Conservation (phyloP, 2,888 invertebrate species). For the Andricus curvator region DNA sequence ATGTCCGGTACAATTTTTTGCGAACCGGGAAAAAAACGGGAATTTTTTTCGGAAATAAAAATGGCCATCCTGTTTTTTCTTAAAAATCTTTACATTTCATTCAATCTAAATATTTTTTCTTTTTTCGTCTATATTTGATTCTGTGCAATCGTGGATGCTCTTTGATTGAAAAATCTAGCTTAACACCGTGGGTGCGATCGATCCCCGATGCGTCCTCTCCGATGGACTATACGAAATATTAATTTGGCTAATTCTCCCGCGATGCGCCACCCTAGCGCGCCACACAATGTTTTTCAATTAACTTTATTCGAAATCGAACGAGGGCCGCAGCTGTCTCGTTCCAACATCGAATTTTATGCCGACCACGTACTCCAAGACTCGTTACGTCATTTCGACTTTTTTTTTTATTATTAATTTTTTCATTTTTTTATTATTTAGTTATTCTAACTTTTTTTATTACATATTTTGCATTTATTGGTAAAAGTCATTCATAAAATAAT, state of each 20-base stretch:
- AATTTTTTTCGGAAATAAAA: too few species aligned
- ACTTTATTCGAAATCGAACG: conserved; percentile 74
- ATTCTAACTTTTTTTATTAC: conserved; percentile 8
- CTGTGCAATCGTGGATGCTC: background rate
- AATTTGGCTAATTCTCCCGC: conserved; percentile 65
- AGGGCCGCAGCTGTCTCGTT: conserved; percentile 48
- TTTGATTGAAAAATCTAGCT: conserved; percentile 49
- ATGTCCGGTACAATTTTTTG: too few species aligned
- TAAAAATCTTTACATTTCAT: too few species aligned
- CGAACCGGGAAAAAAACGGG: too few species aligned
- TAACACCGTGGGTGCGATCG: conserved; percentile 55
- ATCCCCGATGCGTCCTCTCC: conserved; percentile 50
- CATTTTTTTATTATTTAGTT: too few species aligned
- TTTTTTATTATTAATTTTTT: too few species aligned
- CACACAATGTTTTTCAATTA: conserved; percentile 73
- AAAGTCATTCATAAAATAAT: background rate
- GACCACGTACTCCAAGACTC: conserved; percentile 40
- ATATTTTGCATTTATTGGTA: conserved; percentile 24
- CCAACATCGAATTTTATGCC: conserved; percentile 55
- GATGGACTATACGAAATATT: conserved; percentile 68
- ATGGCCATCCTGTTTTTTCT: too few species aligned
- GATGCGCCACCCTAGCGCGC: conserved; percentile 46
- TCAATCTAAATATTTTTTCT: too few species aligned
- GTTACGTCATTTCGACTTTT: conserved; percentile 7
- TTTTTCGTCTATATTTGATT: too few species aligned